Percentiles rank a stretch among this genome's conserved stretches.
Conservation (phyloP, 2,797 vertebrate genomes). For the Notoglanidium macrostoma region DNA sequence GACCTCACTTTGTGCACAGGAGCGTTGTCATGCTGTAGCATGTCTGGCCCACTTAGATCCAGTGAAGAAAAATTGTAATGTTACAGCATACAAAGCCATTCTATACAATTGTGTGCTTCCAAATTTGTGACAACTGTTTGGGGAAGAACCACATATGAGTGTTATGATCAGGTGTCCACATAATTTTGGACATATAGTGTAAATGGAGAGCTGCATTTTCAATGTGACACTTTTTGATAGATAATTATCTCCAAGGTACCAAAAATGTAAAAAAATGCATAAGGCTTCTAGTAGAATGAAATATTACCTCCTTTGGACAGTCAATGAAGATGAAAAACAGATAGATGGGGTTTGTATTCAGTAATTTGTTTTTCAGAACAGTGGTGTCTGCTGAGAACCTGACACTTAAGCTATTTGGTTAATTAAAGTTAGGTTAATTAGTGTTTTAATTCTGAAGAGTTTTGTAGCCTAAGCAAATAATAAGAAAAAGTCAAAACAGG, state of each 20-base stretch:
- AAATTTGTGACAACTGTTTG: too few relatives aligned
- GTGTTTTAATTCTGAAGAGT: neutral
- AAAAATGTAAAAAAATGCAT: too few relatives aligned
- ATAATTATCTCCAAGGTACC: neutral
- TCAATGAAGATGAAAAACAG: too few relatives aligned
- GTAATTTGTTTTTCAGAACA: neutral
- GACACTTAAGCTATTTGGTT: neutral
- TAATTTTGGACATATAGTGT: neutral
- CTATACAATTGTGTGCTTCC: too few relatives aligned
- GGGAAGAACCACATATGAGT: too few relatives aligned
- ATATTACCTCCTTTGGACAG: too few relatives aligned
- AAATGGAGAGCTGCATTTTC: neutral
- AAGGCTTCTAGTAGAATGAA: neutral
- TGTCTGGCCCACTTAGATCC: too few relatives aligned
- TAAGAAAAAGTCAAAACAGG: neutral
- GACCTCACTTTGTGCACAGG: too few relatives aligned
- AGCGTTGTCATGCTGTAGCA: too few relatives aligned
- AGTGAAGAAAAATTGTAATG: too few relatives aligned
- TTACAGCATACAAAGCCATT: too few relatives aligned
- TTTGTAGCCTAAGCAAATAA: neutral
- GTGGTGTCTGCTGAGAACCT: neutral
- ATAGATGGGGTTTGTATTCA: too few relatives aligned
- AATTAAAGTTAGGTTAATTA: neutral
- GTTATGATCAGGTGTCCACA: neutral
- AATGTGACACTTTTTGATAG: neutral